These are phyloP conservation scores for Siderastrea radians DNA, from an alignment of 92 coral and sea anemone species.

Conservation along the genomic window DNA sequence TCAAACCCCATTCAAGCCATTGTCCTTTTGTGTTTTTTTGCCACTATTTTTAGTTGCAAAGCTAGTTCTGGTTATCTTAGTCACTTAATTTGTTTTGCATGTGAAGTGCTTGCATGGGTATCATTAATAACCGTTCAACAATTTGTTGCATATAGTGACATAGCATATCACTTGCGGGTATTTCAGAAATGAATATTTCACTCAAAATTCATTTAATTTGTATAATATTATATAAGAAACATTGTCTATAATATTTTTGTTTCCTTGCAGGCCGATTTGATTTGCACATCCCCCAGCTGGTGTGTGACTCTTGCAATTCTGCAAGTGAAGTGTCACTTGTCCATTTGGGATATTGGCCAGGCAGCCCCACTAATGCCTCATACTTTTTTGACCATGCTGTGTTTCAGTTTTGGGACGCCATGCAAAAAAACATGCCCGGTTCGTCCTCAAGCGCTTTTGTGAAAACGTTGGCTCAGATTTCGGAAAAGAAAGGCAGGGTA, in stretches of 20 bases:
- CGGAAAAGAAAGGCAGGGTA: constrained; percentile 20
- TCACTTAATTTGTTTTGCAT: no score
- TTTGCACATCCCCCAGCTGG: not conserved
- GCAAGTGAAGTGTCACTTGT: constrained; percentile 1
- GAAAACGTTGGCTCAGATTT: constrained; percentile 4
- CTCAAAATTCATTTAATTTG: no score
- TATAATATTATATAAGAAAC: no score
- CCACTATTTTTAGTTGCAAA: no score
- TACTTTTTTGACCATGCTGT: constrained; percentile 3
- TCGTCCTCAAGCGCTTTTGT: constrained; percentile 4
- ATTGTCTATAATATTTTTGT: not conserved
- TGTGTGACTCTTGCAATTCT: not conserved
- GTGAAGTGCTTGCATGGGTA: no score
- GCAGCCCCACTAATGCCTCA: constrained; percentile 17
- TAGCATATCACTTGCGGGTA: no score
- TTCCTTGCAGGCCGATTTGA: constrained; percentile 1
- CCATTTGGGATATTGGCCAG: constrained; percentile 21
- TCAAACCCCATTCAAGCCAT: no score
- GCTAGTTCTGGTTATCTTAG: no score
- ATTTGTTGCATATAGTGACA: no score
- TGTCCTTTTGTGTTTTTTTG: no score
- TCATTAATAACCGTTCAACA: no score
- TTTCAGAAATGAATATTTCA: no score
- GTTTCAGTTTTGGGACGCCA: constrained; percentile 7
- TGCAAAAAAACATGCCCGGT: constrained; percentile 19